Evolutionary conservation across 2,888 invertebrate species (phyloP).

Genomic region (Ormyrus pomaceus): DNA sequence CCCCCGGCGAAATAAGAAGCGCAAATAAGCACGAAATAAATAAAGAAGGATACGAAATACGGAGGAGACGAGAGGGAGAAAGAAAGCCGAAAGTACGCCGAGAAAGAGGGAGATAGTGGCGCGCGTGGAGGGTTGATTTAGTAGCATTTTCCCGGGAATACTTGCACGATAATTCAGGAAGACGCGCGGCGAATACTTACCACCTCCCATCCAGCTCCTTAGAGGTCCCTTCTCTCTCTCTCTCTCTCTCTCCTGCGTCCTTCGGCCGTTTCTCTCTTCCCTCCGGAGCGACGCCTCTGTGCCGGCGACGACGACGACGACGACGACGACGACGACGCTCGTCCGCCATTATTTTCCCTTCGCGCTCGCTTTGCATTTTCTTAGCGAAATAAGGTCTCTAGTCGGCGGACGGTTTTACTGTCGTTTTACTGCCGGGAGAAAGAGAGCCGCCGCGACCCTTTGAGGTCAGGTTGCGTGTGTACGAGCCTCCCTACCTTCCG

Average conservation of each 20-base stretch:
- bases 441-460: constrained; percentile 45
- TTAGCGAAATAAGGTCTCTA: constrained; percentile 59
- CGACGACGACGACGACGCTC: constrained; percentile 35
- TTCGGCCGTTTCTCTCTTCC: constrained; percentile 1
- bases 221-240: constrained; percentile 38
- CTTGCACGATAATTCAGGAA: constrained; percentile 70
- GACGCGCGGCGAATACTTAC: constrained; percentile 70
- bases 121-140: constrained; percentile 67
- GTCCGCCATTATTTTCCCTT: constrained; percentile 62
- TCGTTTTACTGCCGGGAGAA: constrained; percentile 58
- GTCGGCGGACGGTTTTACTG: constrained; percentile 56
- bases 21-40: constrained; percentile 53
- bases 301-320: constrained; percentile 32
- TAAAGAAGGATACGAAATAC: constrained; percentile 47
- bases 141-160: constrained; percentile 70
- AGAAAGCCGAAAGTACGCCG: constrained; percentile 27
- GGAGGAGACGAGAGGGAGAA: constrained; percentile 32
- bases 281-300: constrained; percentile 31
- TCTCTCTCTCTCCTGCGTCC: constrained; percentile 31
- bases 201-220: constrained; percentile 60
- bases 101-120: constrained; percentile 56
- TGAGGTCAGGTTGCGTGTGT: constrained; percentile 53
- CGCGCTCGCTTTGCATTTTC: constrained; percentile 62
- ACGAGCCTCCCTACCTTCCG: neutral
- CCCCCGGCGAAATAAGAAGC: constrained; percentile 44